A percentile compares a stretch with the other conserved stretches of the same genome.
Evolutionary conservation across 2,888 invertebrate species (phyloP).

Genomic region (Gandaritis pyraliata): DNA sequence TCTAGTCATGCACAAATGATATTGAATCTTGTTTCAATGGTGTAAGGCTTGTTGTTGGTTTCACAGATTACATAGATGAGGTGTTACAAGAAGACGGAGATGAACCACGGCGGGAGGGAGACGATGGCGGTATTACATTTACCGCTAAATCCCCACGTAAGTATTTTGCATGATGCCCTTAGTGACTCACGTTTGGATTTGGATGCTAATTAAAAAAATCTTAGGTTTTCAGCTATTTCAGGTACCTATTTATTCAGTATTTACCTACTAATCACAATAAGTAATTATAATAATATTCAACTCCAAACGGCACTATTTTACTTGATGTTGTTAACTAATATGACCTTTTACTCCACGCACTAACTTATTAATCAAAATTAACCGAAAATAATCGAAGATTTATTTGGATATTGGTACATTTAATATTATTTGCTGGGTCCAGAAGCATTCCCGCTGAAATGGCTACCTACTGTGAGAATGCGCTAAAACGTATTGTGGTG

Average conservation of each 20-base stretch:
- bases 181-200: conserved; percentile 70
- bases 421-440: conserved; percentile 59
- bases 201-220: conserved; percentile 45
- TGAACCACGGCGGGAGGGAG: conserved; percentile 84
- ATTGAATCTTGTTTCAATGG: conserved; percentile 28
- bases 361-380: conserved; percentile 49
- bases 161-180: conserved; percentile 81
- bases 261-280: neutral
- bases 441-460: conserved; percentile 58
- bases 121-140: conserved; percentile 95
- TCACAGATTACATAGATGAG: conserved; percentile 92
- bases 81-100: conserved; percentile 87
- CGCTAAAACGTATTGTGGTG: conserved; percentile 67
- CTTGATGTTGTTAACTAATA: conserved; percentile 59
- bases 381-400: conserved; percentile 46
- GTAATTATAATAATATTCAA: conserved; percentile 48
- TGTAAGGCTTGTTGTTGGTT: conserved; percentile 45
- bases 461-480: conserved; percentile 69
- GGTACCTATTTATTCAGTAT: conserved; percentile 14
- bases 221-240: neutral
- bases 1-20: conserved; percentile 32
- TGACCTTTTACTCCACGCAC: conserved; percentile 58
- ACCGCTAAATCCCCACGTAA: conserved; percentile 95
- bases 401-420: conserved; percentile 53
- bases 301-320: conserved; percentile 57